Percentiles rank a stretch among this genome's conserved stretches.
Conservation (phyloP, 1,140 invertebrate genomes). For the Cyphomyrmex costatus region DNA sequence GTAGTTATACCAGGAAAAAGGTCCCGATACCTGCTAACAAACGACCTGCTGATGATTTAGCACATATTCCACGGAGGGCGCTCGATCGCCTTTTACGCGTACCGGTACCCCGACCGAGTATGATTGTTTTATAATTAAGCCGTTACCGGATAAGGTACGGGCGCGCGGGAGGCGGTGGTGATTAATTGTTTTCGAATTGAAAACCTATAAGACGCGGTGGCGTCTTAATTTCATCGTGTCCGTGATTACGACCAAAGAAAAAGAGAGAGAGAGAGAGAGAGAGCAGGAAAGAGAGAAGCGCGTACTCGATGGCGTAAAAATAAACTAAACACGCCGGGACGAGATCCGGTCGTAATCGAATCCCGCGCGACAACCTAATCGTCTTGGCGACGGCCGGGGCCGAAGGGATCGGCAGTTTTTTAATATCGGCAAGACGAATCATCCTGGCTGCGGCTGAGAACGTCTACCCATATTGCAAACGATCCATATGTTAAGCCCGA, state of each 20-base stretch:
- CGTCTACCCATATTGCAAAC: neutral
- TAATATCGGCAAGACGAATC: constrained; percentile 10
- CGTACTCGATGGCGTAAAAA: constrained; percentile 47
- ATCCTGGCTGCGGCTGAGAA: neutral
- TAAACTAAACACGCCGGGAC: constrained; percentile 42
- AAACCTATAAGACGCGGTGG: constrained; percentile 82
- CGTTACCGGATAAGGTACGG: constrained; percentile 80
- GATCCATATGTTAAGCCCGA: too few relatives aligned
- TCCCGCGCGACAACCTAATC: constrained; percentile 71
- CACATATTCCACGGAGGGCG: constrained; percentile 80
- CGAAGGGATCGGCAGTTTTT: neutral
- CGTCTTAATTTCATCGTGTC: constrained; percentile 82
- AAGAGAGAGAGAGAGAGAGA: neutral
- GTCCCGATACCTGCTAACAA: constrained; percentile 82
- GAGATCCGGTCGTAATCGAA: constrained; percentile 62
- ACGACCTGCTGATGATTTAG: constrained; percentile 86
- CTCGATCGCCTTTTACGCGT: constrained; percentile 78
- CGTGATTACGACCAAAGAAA: constrained; percentile 59
- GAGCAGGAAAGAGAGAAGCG: neutral
- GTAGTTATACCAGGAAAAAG: constrained; percentile 76
- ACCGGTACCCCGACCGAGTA: constrained; percentile 75
- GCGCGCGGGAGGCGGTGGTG: constrained; percentile 76
- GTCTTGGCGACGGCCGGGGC: constrained; percentile 41
- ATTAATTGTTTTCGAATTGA: constrained; percentile 87
- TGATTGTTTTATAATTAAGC: constrained; percentile 87